phyloP scores from a whole-genome alignment of 2,113 vertebrate genomes.

The Amazona vittata region DNA sequence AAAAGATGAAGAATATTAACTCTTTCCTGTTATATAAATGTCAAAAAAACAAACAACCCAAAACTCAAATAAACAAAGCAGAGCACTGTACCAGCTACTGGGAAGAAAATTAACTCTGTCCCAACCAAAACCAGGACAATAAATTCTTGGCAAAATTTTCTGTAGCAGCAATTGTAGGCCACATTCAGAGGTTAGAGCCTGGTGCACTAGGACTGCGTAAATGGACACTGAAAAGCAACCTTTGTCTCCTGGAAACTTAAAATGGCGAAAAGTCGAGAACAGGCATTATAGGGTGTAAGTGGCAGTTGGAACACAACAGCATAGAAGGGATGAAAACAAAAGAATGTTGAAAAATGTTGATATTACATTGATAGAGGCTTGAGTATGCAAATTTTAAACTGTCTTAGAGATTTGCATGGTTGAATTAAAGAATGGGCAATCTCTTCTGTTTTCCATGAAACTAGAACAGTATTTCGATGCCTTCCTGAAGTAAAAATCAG shows the following conservation, averaged over 20 bases:
- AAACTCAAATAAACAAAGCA: not conserved
- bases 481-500: not conserved
- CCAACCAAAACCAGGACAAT: not conserved
- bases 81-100: not conserved
- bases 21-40: not conserved
- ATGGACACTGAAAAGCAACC: not conserved
- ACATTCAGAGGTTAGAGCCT: not conserved
- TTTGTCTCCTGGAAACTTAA: not conserved
- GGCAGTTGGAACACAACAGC: not conserved
- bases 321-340: not conserved
- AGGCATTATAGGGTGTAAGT: not conserved
- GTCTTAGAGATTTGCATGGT: not conserved
- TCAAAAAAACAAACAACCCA: not conserved
- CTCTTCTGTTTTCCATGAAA: not conserved
- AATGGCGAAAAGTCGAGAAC: not conserved
- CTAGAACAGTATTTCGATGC: not conserved
- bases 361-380: not conserved
- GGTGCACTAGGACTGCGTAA: not conserved
- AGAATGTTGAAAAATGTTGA: not conserved
- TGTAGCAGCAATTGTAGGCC: not conserved
- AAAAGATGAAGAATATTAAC: not conserved
- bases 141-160: not conserved
- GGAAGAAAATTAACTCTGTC: not conserved
- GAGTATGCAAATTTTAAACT: not conserved
- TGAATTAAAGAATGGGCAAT: not conserved